Evolutionary conservation across 2,113 vertebrate species (phyloP).

Genomic region (Esox niger): DNA sequence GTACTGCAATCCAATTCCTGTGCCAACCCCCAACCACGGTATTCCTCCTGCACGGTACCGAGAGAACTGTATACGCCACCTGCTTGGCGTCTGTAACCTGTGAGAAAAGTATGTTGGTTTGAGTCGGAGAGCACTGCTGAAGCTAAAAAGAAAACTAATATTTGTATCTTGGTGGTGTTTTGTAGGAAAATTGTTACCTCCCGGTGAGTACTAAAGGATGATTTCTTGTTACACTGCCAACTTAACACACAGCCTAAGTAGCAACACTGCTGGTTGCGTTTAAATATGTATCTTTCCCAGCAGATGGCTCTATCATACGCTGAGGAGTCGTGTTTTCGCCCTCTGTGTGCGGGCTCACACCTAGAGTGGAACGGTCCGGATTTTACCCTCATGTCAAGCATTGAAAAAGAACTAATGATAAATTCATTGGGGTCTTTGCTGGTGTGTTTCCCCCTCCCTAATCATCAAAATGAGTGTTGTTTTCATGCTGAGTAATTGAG

Average conservation of each 20-base stretch:
- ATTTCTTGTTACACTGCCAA: not conserved
- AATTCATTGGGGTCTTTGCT: conserved; percentile 28
- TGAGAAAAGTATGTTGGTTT: not conserved
- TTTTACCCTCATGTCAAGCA: conserved; percentile 17
- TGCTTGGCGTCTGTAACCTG: no score
- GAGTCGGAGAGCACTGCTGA: not conserved
- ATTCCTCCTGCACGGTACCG: no score
- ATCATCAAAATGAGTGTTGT: conserved; percentile 11
- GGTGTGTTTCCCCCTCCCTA: conserved; percentile 20
- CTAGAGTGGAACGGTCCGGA: not conserved
- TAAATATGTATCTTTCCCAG: conserved; percentile 35
- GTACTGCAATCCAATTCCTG: no score
- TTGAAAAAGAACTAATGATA: conserved; percentile 31
- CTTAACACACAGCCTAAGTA: conserved; percentile 9
- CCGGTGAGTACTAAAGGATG: conserved; percentile 3
- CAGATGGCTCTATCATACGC: conserved; percentile 14
- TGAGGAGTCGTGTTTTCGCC: conserved; percentile 25
- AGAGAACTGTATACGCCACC: no score
- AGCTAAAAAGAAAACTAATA: not conserved
- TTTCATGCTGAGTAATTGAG: conserved; percentile 30
- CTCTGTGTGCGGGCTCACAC: conserved; percentile 9
- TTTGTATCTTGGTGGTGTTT: not conserved
- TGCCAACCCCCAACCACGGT: no score
- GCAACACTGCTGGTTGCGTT: conserved; percentile 20
- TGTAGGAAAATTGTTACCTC: conserved; percentile 15